Evolutionary conservation across 2,113 vertebrate species (phyloP), one percentile per base, ranked within the genome.

Genomic region (Caranx melampygus): DNA sequence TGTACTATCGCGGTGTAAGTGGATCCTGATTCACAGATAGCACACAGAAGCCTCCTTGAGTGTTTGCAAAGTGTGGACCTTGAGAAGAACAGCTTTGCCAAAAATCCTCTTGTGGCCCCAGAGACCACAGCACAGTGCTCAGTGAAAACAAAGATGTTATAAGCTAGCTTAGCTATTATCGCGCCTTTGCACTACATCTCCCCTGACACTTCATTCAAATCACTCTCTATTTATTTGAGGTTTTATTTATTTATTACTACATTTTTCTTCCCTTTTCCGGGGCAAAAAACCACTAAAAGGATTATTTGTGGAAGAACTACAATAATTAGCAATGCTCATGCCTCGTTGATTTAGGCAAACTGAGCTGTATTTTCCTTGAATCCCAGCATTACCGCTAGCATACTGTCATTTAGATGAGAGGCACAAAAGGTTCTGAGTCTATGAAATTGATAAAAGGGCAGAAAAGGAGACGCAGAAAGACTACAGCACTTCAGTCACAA

Each of bases 211-310:
- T 94, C 95, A 96, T 96, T 96, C 96, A 95, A 95, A 96, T 96
- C 97, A 96, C 94, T 95, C 90, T 84, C 89, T 91, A 92, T 93
- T 94, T 94, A 94, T 92, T 93, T 90, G 80, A 58, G 65, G 45
- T 78, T 85, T 92, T 92, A 88, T 94, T 94, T 94, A 93, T 94
- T 94, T 94, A 94, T 92, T 90, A 86, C 72, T 51, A 64, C 83
- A 75, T 93, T 90, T 88, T 88, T 88, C 79, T 86, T 65, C 65
- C 63, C 69, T 91, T 92, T 94, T 92, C 79, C 79, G 63, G 78
- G 76, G 90, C 86, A 96, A 97, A 96, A 95, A 96, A 95, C 95
- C 93, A 95, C 97, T 97, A 97, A 98, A 97, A 96, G 97, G 97
- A 99, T 98, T 99, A 98, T 96, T 96, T 96, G 95, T 97, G 95